Percentiles rank a stretch among this genome's conserved stretches.
These are phyloP conservation scores for Euura saliciscinereae DNA, from an alignment of 1,140 invertebrate species.

Conservation along the genomic window DNA sequence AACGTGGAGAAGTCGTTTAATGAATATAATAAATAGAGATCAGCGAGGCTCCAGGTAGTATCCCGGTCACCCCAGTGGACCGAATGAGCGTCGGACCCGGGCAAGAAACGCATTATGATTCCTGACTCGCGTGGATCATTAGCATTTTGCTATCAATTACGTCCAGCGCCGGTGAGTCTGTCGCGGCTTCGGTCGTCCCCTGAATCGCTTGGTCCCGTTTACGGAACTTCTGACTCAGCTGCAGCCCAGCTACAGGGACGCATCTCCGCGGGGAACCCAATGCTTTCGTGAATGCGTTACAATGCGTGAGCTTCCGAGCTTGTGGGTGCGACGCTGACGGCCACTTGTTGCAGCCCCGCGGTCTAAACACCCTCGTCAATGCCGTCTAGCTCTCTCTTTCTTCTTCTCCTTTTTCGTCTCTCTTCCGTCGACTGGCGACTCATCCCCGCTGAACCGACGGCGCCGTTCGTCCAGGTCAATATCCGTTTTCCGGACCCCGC, in stretches of 20 bases:
- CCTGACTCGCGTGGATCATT: constrained; percentile 50
- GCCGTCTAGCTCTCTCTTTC: constrained; percentile 2
- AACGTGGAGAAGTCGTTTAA: not conserved
- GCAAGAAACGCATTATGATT: constrained; percentile 52
- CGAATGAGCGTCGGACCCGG: constrained; percentile 17
- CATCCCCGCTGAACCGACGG: constrained; percentile 12
- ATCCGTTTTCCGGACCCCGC: constrained; percentile 10
- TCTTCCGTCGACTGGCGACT: constrained; percentile 1
- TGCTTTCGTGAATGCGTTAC: not conserved
- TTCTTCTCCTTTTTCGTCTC: constrained; percentile 11
- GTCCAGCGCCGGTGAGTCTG: constrained; percentile 23
- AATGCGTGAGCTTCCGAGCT: not conserved
- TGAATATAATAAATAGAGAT: not conserved
- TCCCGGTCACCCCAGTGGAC: no score
- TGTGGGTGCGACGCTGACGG: constrained; percentile 20
- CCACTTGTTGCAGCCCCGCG: constrained; percentile 52
- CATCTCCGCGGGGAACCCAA: not conserved
- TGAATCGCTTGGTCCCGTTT: constrained; percentile 15
- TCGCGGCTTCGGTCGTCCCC: constrained; percentile 15
- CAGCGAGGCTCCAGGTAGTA: not conserved
- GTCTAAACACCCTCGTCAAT: constrained; percentile 43
- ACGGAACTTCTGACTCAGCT: not conserved
- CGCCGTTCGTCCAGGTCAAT: constrained; percentile 7
- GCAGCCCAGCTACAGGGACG: not conserved
- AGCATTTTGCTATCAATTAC: constrained; percentile 55